Percentiles rank a stretch among this genome's conserved stretches.
phyloP scores from a whole-genome alignment of 2,888 invertebrate species.

The Eurois occulta region DNA sequence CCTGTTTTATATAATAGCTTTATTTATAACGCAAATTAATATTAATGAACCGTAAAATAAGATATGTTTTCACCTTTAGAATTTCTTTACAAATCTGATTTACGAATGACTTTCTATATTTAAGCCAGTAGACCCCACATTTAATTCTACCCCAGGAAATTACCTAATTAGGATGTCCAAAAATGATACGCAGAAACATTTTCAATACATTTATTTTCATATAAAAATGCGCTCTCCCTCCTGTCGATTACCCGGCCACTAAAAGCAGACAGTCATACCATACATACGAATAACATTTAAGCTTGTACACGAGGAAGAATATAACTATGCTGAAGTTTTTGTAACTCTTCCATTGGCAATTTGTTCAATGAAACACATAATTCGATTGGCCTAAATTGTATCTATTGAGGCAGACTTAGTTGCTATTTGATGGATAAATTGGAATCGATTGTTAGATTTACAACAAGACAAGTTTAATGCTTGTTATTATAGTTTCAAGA shows the following conservation, averaged over 20 bases:
- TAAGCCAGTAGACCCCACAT: not conserved
- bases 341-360: constrained; percentile 57
- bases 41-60: constrained; percentile 71
- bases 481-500: constrained; percentile 35
- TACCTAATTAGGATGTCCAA: constrained; percentile 2
- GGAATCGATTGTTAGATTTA: constrained; percentile 51
- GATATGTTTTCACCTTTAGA: constrained; percentile 36
- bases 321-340: constrained; percentile 45
- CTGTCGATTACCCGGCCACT: constrained; percentile 68
- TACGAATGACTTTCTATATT: constrained; percentile 13
- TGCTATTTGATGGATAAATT: constrained; percentile 57
- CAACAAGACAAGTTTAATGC: constrained; percentile 41
- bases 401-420: constrained; percentile 47
- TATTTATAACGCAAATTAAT: constrained; percentile 68
- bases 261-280: constrained; percentile 81
- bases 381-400: constrained; percentile 60
- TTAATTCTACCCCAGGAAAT: constrained; percentile 26
- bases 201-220: constrained; percentile 86
- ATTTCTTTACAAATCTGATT: constrained; percentile 33
- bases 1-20: constrained; percentile 60
- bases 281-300: constrained; percentile 78
- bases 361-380: constrained; percentile 57
- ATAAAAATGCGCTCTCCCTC: constrained; percentile 83
- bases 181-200: constrained; percentile 50
- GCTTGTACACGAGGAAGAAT: constrained; percentile 65